phyloP scores from a whole-genome alignment of 2,797 vertebrate species.

The Poeciliopsis turneri region DNA sequence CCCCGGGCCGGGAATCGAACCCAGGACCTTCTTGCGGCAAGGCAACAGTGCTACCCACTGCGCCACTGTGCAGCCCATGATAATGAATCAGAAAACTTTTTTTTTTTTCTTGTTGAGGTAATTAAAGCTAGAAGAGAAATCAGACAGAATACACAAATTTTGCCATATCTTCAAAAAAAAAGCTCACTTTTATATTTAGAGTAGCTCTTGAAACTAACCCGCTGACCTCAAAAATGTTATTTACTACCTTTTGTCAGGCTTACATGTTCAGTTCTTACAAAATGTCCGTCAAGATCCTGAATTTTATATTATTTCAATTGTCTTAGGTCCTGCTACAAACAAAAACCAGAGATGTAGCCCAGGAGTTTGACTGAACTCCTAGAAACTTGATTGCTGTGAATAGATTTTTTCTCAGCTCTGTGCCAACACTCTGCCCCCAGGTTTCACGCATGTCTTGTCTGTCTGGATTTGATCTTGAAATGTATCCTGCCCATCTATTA shows the following conservation, averaged over 20 bases:
- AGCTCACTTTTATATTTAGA: neutral
- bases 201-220: slow-evolving; percentile 14
- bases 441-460: slow-evolving; percentile 33
- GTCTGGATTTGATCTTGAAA: slow-evolving; percentile 61
- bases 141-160: neutral
- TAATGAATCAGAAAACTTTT: slow-evolving; percentile 16
- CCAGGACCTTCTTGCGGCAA: too few species aligned
- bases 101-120: neutral
- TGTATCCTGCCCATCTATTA: slow-evolving; percentile 73
- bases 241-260: neutral
- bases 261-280: slow-evolving; percentile 1
- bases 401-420: slow-evolving; percentile 13
- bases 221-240: slow-evolving; percentile 1
- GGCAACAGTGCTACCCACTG: too few species aligned
- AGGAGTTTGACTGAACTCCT: slow-evolving; percentile 27
- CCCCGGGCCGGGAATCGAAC: too few species aligned
- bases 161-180: slow-evolving; percentile 10
- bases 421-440: slow-evolving; percentile 27
- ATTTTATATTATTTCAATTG: slow-evolving; percentile 4
- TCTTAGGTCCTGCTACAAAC: slow-evolving; percentile 21
- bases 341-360: slow-evolving; percentile 2
- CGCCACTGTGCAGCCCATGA: too few species aligned
- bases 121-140: neutral
- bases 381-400: slow-evolving; percentile 42
- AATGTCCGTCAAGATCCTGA: slow-evolving; percentile 2